Base-by-base conservation (phyloP, 2,113 vertebrate genomes). In the Salvelinus fontinalis region DNA sequence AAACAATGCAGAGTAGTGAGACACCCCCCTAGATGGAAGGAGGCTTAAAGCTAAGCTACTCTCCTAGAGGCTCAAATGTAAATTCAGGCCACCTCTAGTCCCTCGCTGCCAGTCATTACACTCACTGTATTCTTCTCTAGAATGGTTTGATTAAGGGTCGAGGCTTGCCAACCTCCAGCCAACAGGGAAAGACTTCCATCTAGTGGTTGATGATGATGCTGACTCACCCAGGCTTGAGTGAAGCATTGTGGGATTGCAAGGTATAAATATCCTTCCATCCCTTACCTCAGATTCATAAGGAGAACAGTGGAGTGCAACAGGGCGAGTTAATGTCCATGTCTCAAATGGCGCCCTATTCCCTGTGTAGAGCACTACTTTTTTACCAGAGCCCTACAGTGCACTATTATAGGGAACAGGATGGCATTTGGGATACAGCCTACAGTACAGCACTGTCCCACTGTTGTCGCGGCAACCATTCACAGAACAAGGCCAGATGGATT, bases 191-290 rank as follows among this genome's bases (percentile, higher is more conserved):
- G 16, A 65, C 65, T 75, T 67, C 86, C 86, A 85, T 81, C 90
- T 90, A 81, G 86, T 88, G 87, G 82, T 71, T 87, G 87, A 81
- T 71, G 18, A 8, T 39, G 5, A 31, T 62, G n/a, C 66, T 60
- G 2, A 20, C 34, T 73, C n/a, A 71, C 26, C 3, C 27, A 20
- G 2, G 27, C 18, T 16, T 8, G 2, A 39, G 18, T 13, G 16
- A 66, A 68, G 75, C 79, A 72, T 83, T 67, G 73, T 62, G 75
- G 80, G 57, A 67, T 29, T 44, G 24, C 14, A 39, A 62, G 3
- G 13, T 67, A 67, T 67, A 66, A 66, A 67, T 54, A 51, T 26
- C 24, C 39, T 44, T 44, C 39, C 12, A 59, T 31, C 31, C 49
- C 70, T 18, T 71, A 2, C 57, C 31, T 72, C 68, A 26, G n/a